These are phyloP conservation scores for Dorcus hopei DNA, from an alignment of 2,888 invertebrate genomes.

Conservation along the genomic window DNA sequence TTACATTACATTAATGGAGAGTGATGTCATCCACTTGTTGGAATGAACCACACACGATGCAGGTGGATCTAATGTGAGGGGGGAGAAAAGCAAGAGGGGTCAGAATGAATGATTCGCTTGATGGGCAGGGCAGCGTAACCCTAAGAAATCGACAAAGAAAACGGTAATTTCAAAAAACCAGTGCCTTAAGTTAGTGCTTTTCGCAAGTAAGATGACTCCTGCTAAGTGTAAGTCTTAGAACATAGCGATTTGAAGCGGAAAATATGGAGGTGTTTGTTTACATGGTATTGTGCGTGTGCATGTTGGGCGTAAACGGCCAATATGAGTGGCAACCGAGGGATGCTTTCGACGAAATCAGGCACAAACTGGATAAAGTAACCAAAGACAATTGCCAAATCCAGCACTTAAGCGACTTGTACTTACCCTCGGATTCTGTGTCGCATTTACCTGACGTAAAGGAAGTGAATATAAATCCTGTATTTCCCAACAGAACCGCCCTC, in stretches of 20 bases:
- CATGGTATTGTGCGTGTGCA: conserved; percentile 6
- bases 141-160: conserved; percentile 9
- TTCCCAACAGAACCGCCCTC: conserved; percentile 90
- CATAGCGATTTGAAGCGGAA: neutral
- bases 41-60: conserved; percentile 16
- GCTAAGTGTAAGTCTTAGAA: too few species aligned
- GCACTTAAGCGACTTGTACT: conserved; percentile 76
- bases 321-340: conserved; percentile 92
- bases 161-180: conserved; percentile 9
- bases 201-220: too few species aligned
- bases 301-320: conserved; percentile 63
- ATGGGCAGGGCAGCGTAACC: conserved; percentile 21
- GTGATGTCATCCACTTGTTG: conserved; percentile 7
- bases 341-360: conserved; percentile 83
- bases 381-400: conserved; percentile 88
- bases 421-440: conserved; percentile 82
- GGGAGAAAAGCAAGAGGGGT: conserved; percentile 11
- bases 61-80: conserved; percentile 15
- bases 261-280: conserved; percentile 10
- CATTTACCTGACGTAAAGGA: conserved; percentile 92
- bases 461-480: conserved; percentile 89
- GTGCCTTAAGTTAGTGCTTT: neutral
- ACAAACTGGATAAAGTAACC: conserved; percentile 78
- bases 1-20: neutral
- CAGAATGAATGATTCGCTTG: conserved; percentile 18